Base-by-base conservation (phyloP, 2,113 vertebrate genomes). In the Hydrochoerus hydrochaeris region DNA sequence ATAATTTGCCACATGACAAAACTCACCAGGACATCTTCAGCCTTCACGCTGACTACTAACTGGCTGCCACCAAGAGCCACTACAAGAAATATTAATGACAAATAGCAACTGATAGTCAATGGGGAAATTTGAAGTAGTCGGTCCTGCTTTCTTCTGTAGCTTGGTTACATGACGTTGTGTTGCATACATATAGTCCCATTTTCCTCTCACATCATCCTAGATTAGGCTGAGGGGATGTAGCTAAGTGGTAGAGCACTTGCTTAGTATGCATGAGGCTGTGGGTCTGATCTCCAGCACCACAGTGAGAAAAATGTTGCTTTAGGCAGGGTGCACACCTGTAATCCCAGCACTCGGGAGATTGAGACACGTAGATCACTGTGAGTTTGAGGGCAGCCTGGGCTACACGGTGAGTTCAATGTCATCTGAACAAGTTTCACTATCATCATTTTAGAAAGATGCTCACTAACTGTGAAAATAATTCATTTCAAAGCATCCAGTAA, bases 1-100 rank as follows among this genome's bases (percentile, higher is more conserved):
- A 60, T 73, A 67, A 97, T 95, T 96, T 91, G 81, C 80, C 80
- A 96, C 38, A 84, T 78, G 87, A 89, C 95, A 95, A 93, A 93
- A 73, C 46, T 92, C 82, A 91, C 85, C 63, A 93, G 89, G 78
- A 46, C 88, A 73, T 85, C 63, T 67, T 83, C 86, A 49, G 38
- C 46, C 54, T 80, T 86, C 57, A 49, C 32, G 41, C 7, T 57
- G 14, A 90, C 69, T 84, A n/a, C 88, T 95, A 94, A 94, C 57
- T 95, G 24, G 90, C 81, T 92, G 71, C 44, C 83, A 88, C 83
- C 58, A 88, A 41, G 22, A 57, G 30, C 80, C 84, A 91, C 85
- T 3, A 83, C 44, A 91, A 93, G 73, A 63, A 94, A 93, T 86
- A 86, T 63, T 82, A 97, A 89, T 85, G 90, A 86, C 82, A 87